Evolutionary conservation across 2,888 invertebrate species (phyloP), one percentile per base, ranked within the genome.

Genomic region (Anticlea derivata): DNA sequence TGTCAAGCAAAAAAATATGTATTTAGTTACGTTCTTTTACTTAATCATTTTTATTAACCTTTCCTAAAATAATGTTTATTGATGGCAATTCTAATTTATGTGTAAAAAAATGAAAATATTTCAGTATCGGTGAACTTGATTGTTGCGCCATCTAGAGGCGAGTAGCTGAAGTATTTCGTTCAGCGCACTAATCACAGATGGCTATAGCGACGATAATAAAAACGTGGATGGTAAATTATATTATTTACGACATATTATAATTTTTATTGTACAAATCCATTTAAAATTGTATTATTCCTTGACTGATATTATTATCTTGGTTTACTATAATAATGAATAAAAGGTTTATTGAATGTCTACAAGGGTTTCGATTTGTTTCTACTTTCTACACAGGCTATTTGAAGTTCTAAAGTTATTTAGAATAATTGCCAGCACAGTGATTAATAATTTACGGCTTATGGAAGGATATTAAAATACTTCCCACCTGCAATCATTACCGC

Each of bases 61-160:
- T n/a, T n/a, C n/a, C n/a, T n/a, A n/a, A n/a, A n/a, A n/a, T n/a
- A n/a, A n/a, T n/a, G n/a, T n/a, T n/a, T n/a, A n/a, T n/a, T n/a
- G n/a, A n/a, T n/a, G n/a, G n/a, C n/a, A n/a, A n/a, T n/a, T n/a
- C n/a, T n/a, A n/a, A n/a, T n/a, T n/a, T n/a, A n/a, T n/a, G n/a
- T n/a, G n/a, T n/a, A n/a, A n/a, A n/a, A n/a, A n/a, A n/a, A n/a
- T n/a, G n/a, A n/a, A n/a, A n/a, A n/a, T n/a, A n/a, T n/a, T n/a
- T n/a, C n/a, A n/a, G 11, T 5, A 11, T 11, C 4, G 11, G 10
- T 1, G 5, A 23, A 22, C n/a, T 41, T 8, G 7, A 7, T 30
- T 30, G 7, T 10, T 13, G 50, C 73, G 87, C 83, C 84, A 83
- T 71, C 86, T 86, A 70, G 71, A 61, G 79, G 64, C 43, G 78